Evolutionary conservation across 2,888 invertebrate species (phyloP).

Genomic region (Sympetrum striolatum): DNA sequence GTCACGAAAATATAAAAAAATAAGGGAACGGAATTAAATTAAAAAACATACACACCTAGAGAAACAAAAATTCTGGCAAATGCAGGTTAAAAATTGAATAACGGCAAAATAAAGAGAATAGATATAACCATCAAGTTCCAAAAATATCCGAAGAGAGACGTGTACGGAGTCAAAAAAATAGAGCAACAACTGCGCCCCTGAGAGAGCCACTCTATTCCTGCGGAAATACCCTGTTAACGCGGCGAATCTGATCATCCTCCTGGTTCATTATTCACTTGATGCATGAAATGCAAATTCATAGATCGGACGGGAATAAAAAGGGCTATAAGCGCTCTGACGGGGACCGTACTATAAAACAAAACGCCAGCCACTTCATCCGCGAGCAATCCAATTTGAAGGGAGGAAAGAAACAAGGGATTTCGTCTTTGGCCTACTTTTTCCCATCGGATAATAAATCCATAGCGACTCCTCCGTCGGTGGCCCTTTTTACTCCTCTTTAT

Average conservation of each 20-base stretch:
- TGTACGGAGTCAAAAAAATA: too few relatives aligned
- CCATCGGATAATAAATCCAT: neutral
- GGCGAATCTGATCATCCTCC: neutral
- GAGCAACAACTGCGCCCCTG: too few relatives aligned
- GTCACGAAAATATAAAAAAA: too few relatives aligned
- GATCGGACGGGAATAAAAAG: neutral
- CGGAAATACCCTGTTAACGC: too few relatives aligned
- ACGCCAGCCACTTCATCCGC: neutral
- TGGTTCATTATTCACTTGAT: neutral
- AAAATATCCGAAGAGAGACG: too few relatives aligned
- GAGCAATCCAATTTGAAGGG: neutral
- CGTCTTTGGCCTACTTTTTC: neutral
- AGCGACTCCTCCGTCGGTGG: neutral
- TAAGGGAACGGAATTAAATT: too few relatives aligned
- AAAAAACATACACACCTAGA: too few relatives aligned
- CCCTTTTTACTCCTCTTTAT: neutral
- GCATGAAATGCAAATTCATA: neutral
- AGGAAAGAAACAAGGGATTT: neutral
- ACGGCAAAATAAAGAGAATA: too few relatives aligned
- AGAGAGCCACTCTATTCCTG: too few relatives aligned
- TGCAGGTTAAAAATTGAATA: too few relatives aligned
- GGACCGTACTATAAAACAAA: neutral
- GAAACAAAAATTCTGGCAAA: too few relatives aligned
- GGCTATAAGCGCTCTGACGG: neutral
- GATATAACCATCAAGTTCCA: too few relatives aligned